Evolutionary conservation across 1,140 invertebrate genomes (phyloP).

Genomic region (Platyscapa corneri): DNA sequence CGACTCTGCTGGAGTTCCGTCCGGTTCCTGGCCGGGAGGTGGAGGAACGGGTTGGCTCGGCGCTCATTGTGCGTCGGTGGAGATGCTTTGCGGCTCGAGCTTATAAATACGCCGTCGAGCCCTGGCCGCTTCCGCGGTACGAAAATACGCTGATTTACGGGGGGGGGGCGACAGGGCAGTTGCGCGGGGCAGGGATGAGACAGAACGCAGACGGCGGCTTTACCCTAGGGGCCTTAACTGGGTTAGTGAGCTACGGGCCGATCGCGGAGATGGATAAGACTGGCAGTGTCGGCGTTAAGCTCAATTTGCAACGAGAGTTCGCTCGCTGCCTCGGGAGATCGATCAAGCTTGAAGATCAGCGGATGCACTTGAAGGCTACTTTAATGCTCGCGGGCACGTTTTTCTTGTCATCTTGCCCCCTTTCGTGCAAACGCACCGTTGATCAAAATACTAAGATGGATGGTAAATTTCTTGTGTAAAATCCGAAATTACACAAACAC

Average conservation of each 20-base stretch:
- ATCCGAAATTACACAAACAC: too few species aligned
- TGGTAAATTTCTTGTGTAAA: too few species aligned
- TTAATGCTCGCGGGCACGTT: neutral
- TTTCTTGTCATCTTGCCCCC: neutral
- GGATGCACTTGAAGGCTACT: neutral
- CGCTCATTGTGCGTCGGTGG: slow-evolving; percentile 49
- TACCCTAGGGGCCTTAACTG: neutral
- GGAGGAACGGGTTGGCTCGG: too few species aligned
- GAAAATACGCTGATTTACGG: slow-evolving; percentile 70
- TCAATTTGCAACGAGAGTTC: neutral
- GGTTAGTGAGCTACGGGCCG: slow-evolving; percentile 2
- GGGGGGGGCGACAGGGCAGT: slow-evolving; percentile 13
- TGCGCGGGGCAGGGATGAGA: neutral
- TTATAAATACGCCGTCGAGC: slow-evolving; percentile 61
- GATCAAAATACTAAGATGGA: neutral
- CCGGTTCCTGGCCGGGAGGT: too few species aligned
- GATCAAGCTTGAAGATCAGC: neutral
- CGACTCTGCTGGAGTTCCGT: neutral
- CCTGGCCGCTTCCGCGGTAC: slow-evolving; percentile 64
- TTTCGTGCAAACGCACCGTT: neutral
- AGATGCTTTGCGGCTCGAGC: slow-evolving; percentile 22
- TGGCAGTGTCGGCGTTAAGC: neutral
- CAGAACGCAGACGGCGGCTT: neutral
- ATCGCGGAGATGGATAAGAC: neutral
- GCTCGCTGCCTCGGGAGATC: neutral